A percentile compares a stretch with the other conserved stretches of the same genome.
phyloP scores from a whole-genome alignment of 2,888 invertebrate species.

The Chymomyza fuscimana region DNA sequence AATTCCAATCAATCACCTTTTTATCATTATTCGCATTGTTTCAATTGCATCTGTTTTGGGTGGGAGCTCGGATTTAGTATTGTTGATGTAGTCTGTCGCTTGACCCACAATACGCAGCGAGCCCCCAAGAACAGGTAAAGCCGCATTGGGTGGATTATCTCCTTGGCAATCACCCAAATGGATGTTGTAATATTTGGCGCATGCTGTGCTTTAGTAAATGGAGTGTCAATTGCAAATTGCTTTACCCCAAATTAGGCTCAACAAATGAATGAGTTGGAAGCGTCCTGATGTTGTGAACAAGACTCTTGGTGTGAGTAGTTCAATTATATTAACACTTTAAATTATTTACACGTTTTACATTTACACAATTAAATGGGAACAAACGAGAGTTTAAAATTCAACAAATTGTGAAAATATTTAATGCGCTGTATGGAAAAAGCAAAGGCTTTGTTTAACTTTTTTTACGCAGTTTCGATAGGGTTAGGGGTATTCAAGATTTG shows the following conservation, averaged over 20 bases:
- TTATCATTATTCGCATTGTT: neutral
- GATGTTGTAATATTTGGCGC: slow-evolving; percentile 35
- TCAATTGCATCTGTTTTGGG: neutral
- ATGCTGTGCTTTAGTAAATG: slow-evolving; percentile 44
- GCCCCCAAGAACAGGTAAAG: slow-evolving; percentile 10
- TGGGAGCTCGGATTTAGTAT: neutral
- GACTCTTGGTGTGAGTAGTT: too few relatives aligned
- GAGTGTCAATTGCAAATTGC: slow-evolving; percentile 46
- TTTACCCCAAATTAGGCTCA: neutral
- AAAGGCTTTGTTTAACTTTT: too few relatives aligned
- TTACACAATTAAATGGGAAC: neutral
- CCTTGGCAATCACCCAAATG: slow-evolving; percentile 53
- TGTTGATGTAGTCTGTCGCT: neutral
- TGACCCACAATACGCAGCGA: neutral
- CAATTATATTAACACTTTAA: too few relatives aligned
- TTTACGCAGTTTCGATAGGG: too few relatives aligned
- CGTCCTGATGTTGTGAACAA: neutral
- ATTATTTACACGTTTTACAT: neutral
- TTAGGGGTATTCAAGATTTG: too few relatives aligned
- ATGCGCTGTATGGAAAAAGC: too few relatives aligned
- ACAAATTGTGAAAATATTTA: neutral
- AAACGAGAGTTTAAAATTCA: neutral
- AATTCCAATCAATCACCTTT: neutral
- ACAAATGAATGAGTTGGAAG: neutral
- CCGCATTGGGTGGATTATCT: neutral